Evolutionary conservation across 2,797 vertebrate genomes (phyloP).

Genomic region (Periophthalmus magnuspinnatus): DNA sequence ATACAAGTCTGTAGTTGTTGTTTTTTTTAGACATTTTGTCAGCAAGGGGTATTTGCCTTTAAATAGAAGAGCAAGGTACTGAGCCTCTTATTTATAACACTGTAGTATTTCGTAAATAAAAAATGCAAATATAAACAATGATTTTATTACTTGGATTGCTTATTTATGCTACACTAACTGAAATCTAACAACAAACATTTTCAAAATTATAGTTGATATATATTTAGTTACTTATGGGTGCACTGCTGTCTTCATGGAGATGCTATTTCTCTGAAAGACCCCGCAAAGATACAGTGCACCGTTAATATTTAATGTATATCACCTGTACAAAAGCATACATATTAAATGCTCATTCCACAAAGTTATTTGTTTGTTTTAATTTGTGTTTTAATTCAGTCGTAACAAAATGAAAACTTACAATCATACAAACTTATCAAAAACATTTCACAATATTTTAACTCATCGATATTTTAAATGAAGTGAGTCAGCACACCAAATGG

Average conservation of each 20-base stretch:
- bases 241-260: not conserved
- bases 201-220: not conserved
- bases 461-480: slow-evolving; percentile 24
- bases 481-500: slow-evolving; percentile 28
- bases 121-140: slow-evolving; percentile 8
- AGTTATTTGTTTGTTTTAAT: not conserved
- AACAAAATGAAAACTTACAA: slow-evolving; percentile 58
- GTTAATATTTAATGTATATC: not conserved
- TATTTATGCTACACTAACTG: not conserved
- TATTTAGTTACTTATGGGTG: no score
- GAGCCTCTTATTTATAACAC: slow-evolving; percentile 72
- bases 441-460: slow-evolving; percentile 42
- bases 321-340: not conserved
- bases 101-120: slow-evolving; percentile 75
- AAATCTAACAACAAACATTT: not conserved
- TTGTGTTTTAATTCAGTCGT: slow-evolving; percentile 62
- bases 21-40: slow-evolving; percentile 58
- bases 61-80: slow-evolving; percentile 69
- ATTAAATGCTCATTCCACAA: not conserved
- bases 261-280: not conserved
- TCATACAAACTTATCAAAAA: slow-evolving; percentile 58
- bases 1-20: slow-evolving; percentile 62
- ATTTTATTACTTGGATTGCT: slow-evolving; percentile 13
- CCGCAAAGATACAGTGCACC: not conserved
- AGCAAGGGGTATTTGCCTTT: slow-evolving; percentile 47